Evolutionary conservation across 1,140 invertebrate species (phyloP).

Genomic region (Drosophila tsacasi): DNA sequence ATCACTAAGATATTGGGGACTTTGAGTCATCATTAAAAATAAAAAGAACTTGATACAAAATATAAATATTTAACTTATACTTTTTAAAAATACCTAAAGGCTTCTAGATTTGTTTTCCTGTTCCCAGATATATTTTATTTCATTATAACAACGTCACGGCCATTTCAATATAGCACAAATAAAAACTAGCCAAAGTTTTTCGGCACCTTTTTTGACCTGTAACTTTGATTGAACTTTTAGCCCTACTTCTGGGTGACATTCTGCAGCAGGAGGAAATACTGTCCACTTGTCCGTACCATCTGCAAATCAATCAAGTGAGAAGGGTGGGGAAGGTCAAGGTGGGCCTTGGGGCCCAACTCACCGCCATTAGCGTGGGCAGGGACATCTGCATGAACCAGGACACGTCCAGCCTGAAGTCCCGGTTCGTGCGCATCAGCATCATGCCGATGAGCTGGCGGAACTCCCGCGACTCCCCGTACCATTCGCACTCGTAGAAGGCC

Average conservation of each 20-base stretch:
- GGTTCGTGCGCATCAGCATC: conserved; percentile 77
- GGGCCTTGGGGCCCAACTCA: conserved; percentile 32
- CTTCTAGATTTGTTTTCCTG: neutral
- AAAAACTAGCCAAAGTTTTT: neutral
- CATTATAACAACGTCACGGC: too few relatives aligned
- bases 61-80: too few relatives aligned
- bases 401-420: conserved; percentile 64
- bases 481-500: conserved; percentile 66
- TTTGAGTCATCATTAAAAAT: too few relatives aligned
- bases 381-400: conserved; percentile 80
- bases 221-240: conserved; percentile 16
- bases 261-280: conserved; percentile 74
- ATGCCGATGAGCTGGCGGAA: conserved; percentile 72
- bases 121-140: neutral
- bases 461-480: conserved; percentile 67
- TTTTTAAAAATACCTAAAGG: neutral
- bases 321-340: neutral
- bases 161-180: neutral
- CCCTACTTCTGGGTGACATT: conserved; percentile 68
- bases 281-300: conserved; percentile 76
- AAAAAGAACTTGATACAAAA: too few relatives aligned
- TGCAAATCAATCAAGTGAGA: conserved; percentile 58
- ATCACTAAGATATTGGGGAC: too few relatives aligned
- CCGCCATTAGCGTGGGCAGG: conserved; percentile 74
- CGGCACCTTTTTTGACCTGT: conserved; percentile 1